Percentiles rank a stretch among this genome's conserved stretches.
phyloP scores from a whole-genome alignment of 2,888 invertebrate species.

The Drosophila histrio region DNA sequence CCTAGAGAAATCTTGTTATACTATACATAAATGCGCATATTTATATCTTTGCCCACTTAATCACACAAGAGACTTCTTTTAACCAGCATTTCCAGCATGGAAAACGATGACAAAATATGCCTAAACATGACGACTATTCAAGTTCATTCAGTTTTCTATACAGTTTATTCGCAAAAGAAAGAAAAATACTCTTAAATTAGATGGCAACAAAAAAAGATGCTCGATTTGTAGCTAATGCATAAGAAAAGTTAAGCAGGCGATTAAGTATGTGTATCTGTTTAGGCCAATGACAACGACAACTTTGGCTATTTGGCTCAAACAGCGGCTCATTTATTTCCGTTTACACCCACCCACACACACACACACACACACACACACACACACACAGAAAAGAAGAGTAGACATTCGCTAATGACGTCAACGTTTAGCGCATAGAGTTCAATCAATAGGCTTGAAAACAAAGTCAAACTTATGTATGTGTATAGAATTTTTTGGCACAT shows the following conservation, averaged over 20 bases:
- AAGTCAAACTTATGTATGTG: constrained; percentile 40
- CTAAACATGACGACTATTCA: neutral
- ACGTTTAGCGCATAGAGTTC: constrained; percentile 44
- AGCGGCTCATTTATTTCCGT: constrained; percentile 41
- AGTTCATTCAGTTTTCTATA: constrained; percentile 8
- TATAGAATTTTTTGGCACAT: constrained; percentile 58
- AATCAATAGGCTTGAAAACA: constrained; percentile 39
- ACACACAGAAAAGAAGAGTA: neutral
- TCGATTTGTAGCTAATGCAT: constrained; percentile 2
- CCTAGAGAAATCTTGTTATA: neutral
- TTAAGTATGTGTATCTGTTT: constrained; percentile 6
- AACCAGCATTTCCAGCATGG: neutral
- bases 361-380: too few relatives aligned
- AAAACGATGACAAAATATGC: neutral
- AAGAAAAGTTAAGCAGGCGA: constrained; percentile 12
- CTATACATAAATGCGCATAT: neutral
- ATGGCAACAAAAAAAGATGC: constrained; percentile 1
- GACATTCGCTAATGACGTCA: constrained; percentile 65
- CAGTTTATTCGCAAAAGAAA: neutral
- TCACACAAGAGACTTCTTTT: neutral
- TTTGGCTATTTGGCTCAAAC: constrained; percentile 32
- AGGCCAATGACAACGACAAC: constrained; percentile 16
- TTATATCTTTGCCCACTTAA: neutral
- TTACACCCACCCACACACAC: constrained; percentile 17
- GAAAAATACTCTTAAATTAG: constrained; percentile 4